phyloP scores from a whole-genome alignment of 2,113 vertebrate genomes.

The Corydoras maculifer region DNA sequence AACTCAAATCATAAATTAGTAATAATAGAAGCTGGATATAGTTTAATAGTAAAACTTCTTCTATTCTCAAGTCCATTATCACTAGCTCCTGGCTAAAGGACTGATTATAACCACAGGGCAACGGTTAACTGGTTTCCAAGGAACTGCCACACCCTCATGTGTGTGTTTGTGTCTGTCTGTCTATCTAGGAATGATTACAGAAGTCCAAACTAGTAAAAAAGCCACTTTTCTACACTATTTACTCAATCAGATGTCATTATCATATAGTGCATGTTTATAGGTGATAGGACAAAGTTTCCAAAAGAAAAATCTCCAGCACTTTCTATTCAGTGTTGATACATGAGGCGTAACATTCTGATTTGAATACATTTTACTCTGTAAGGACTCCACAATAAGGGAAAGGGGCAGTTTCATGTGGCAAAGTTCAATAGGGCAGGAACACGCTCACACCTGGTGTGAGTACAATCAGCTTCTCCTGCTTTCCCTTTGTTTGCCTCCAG shows the following conservation, averaged over 20 bases:
- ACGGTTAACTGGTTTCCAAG: constrained; percentile 26
- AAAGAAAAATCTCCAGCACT: neutral
- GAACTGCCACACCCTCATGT: constrained; percentile 32
- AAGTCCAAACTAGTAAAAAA: no score
- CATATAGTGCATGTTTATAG: no score
- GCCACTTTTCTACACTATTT: no score
- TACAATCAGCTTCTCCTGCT: neutral
- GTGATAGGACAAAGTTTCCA: no score
- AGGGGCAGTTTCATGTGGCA: constrained; percentile 17
- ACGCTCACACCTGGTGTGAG: constrained; percentile 11
- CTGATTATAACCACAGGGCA: constrained; percentile 24
- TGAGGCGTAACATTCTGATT: neutral
- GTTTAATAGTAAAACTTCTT: neutral
- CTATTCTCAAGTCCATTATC: constrained; percentile 4
- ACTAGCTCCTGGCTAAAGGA: constrained; percentile 14
- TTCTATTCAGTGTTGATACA: neutral
- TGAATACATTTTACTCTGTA: constrained; percentile 7
- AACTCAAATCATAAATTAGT: no score
- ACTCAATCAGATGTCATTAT: no score
- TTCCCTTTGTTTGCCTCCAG: constrained; percentile 13
- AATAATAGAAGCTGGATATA: no score
- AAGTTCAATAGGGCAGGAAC: constrained; percentile 9
- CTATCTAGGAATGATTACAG: neutral
- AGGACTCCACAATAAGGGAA: constrained; percentile 1
- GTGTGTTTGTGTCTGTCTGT: constrained; percentile 11